Percentiles rank a stretch among this genome's conserved stretches.
Evolutionary conservation across 2,888 invertebrate species (phyloP).

Genomic region (Polydrusus tereticollis): DNA sequence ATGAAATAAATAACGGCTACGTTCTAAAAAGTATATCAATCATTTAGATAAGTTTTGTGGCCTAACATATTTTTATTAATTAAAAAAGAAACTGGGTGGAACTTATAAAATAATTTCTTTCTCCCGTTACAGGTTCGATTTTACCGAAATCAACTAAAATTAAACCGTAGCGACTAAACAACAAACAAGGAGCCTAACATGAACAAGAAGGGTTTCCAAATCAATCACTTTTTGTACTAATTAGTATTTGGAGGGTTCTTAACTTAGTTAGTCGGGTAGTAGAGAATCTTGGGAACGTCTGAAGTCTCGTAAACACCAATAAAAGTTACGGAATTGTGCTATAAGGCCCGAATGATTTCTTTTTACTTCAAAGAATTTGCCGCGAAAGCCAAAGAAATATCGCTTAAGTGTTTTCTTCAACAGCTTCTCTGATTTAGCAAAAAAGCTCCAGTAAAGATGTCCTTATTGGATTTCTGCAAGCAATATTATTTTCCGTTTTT

Average conservation of each 20-base stretch:
- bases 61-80: too few relatives aligned
- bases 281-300: not conserved
- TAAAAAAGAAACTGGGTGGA: too few relatives aligned
- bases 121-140: not conserved
- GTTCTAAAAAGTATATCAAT: too few relatives aligned
- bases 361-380: conserved; percentile 25
- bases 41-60: too few relatives aligned
- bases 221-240: conserved; percentile 37
- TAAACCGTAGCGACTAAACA: conserved; percentile 10
- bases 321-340: conserved; percentile 33
- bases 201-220: conserved; percentile 26
- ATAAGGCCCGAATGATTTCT: conserved; percentile 25
- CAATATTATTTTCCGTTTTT: conserved; percentile 30
- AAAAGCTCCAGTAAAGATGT: conserved; percentile 29
- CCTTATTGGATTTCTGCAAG: conserved; percentile 31
- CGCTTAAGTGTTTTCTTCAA: conserved; percentile 35
- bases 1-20: too few relatives aligned
- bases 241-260: conserved; percentile 28
- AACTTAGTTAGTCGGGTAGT: conserved; percentile 28
- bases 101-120: not conserved
- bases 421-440: conserved; percentile 30
- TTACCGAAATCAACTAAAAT: conserved; percentile 12
- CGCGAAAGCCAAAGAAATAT: conserved; percentile 30
- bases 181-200: conserved; percentile 4
- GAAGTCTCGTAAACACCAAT: conserved; percentile 28